Percentiles rank a stretch among this genome's conserved stretches.
These are phyloP conservation scores for Sitophilus oryzae DNA, from an alignment of 1,140 invertebrate species.

Conservation along the genomic window DNA sequence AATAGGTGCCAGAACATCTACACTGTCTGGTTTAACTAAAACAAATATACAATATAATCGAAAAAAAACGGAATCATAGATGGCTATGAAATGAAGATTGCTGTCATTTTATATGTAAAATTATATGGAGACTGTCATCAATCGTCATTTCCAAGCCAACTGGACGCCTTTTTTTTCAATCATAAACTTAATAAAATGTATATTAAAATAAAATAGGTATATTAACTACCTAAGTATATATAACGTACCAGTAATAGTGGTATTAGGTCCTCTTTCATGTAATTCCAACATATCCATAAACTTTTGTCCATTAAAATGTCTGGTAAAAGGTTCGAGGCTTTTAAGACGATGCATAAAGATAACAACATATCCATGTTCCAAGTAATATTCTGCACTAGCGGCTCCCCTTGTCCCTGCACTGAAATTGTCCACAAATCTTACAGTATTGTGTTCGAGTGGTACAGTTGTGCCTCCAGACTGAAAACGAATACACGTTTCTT, in stretches of 20 bases:
- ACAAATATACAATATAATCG: conserved; percentile 10
- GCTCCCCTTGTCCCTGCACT: conserved; percentile 92
- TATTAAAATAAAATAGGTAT: not conserved
- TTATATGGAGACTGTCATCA: too few species aligned
- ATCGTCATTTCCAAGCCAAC: too few species aligned
- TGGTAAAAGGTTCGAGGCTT: conserved; percentile 82
- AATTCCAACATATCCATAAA: conserved; percentile 77
- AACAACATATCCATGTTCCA: conserved; percentile 71
- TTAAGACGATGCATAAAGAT: conserved; percentile 76
- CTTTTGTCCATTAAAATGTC: conserved; percentile 74
- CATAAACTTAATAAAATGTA: too few species aligned
- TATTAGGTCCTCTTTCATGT: conserved; percentile 53
- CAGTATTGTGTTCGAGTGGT: conserved; percentile 93
- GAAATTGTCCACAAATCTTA: conserved; percentile 97
- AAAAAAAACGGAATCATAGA: too few species aligned
- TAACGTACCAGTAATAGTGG: conserved; percentile 50
- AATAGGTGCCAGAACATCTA: conserved; percentile 60
- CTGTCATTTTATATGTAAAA: too few species aligned
- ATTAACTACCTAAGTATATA: not conserved
- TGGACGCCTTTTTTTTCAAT: too few species aligned
- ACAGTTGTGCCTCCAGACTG: conserved; percentile 95
- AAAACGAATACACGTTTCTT: conserved; percentile 31
- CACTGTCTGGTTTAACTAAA: conserved; percentile 63
- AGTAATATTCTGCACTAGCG: conserved; percentile 92
- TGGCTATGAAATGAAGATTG: too few species aligned